A percentile compares a stretch with the other conserved stretches of the same genome.
Evolutionary conservation across 2,888 invertebrate species (phyloP).

Genomic region (Plebejus melissa): DNA sequence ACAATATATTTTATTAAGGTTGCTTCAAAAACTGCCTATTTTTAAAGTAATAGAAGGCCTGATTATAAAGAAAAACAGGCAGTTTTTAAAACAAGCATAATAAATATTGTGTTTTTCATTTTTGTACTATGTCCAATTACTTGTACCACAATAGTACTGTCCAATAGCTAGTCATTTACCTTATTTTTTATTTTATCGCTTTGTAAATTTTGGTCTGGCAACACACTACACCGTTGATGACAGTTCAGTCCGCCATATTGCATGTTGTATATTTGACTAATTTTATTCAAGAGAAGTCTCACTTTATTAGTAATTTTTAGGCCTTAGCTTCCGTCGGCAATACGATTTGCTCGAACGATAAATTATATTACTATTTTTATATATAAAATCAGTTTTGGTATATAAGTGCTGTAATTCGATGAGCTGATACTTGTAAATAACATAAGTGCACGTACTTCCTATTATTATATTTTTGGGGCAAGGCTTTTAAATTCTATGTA

Average conservation of each 20-base stretch:
- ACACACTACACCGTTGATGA: constrained; percentile 49
- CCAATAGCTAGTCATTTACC: too few relatives aligned
- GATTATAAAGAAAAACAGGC: too few relatives aligned
- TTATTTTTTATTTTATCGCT: neutral
- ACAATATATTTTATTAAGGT: too few relatives aligned
- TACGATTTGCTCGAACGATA: neutral
- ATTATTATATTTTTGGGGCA: constrained; percentile 69
- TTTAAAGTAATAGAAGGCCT: too few relatives aligned
- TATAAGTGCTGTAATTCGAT: constrained; percentile 34
- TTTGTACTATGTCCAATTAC: too few relatives aligned
- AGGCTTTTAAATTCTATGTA: constrained; percentile 70
- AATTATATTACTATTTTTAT: neutral
- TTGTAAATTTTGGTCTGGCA: constrained; percentile 22
- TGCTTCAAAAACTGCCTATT: too few relatives aligned
- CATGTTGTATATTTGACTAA: constrained; percentile 48
- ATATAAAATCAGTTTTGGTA: neutral
- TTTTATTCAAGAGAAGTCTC: constrained; percentile 40
- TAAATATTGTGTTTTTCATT: too few relatives aligned
- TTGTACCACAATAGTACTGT: too few relatives aligned
- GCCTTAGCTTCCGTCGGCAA: constrained; percentile 1
- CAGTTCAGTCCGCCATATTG: constrained; percentile 61
- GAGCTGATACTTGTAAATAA: constrained; percentile 60
- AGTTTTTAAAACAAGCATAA: too few relatives aligned
- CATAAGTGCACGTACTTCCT: constrained; percentile 70
- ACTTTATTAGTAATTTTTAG: constrained; percentile 23